Conservation (phyloP, 2,113 vertebrate genomes). For the Sigmodon hispidus region DNA sequence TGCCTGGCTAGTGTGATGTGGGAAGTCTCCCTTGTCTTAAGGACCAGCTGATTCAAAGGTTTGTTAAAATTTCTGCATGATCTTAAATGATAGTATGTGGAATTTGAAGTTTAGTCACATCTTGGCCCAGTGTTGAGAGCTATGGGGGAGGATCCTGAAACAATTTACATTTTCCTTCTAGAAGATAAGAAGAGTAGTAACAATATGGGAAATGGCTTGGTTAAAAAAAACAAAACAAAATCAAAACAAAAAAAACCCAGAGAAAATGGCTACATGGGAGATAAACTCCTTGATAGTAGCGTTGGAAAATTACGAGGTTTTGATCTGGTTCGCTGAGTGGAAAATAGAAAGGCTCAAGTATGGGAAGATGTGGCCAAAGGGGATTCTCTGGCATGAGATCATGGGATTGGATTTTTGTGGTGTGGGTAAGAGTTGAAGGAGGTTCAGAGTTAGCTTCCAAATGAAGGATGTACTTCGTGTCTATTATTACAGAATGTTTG, state of each 20-base stretch:
- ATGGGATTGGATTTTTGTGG: not conserved
- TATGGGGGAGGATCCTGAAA: not conserved
- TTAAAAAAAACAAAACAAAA: not conserved
- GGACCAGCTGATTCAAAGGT: not conserved
- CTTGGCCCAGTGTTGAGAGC: not conserved
- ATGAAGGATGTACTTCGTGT: not conserved
- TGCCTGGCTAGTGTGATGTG: not conserved
- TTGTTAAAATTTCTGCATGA: not conserved
- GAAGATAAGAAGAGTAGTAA: not conserved
- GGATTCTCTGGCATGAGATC: not conserved
- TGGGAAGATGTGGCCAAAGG: not conserved
- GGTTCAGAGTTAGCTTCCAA: not conserved
- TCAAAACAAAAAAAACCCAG: not conserved
- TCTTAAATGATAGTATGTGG: not conserved
- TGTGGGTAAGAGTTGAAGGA: not conserved
- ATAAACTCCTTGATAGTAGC: not conserved
- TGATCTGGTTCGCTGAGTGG: not conserved
- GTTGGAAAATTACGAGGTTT: not conserved
- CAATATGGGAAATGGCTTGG: not conserved
- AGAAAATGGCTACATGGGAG: not conserved
- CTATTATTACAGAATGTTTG: not conserved
- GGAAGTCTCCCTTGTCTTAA: not conserved
- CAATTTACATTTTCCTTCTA: not conserved
- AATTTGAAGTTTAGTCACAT: constrained; percentile 5
- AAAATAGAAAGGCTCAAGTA: not conserved